Conservation (phyloP, 2,888 invertebrate species). For the Rhyacophila evoluta region DNA sequence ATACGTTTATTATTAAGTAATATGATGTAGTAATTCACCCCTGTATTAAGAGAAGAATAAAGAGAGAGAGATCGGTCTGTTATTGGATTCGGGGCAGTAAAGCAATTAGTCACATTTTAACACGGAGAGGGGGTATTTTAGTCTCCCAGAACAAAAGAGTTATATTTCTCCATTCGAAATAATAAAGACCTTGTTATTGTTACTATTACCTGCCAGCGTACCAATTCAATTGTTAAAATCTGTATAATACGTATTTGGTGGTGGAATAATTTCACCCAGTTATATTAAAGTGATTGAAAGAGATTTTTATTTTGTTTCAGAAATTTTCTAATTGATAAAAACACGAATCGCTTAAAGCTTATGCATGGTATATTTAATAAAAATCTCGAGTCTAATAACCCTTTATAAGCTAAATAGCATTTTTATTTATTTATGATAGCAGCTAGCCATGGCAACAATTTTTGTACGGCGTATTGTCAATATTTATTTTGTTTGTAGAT, state of each 20-base stretch:
- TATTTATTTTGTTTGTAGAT: too few species aligned
- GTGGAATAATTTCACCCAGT: not conserved
- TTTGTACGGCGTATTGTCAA: too few species aligned
- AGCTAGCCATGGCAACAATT: too few species aligned
- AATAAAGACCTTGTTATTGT: not conserved
- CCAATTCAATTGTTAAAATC: not conserved
- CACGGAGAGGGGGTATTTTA: conserved; percentile 11
- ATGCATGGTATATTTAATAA: too few species aligned
- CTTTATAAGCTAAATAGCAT: too few species aligned
- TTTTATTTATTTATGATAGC: too few species aligned
- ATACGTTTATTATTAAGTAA: too few species aligned
- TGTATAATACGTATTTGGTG: not conserved
- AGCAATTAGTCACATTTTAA: conserved; percentile 46
- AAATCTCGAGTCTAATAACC: too few species aligned
- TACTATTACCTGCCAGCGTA: not conserved
- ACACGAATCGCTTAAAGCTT: too few species aligned
- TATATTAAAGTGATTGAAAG: too few species aligned
- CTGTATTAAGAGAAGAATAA: not conserved
- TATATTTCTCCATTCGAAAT: conserved; percentile 6
- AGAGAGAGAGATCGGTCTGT: conserved; percentile 18
- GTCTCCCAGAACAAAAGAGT: not conserved
- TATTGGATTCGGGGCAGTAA: conserved; percentile 44
- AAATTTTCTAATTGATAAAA: too few species aligned
- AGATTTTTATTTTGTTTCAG: too few species aligned
- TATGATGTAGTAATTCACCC: not conserved